Base-by-base conservation (phyloP, 2,888 invertebrate genomes). In the Melikaiella ostensackeni region DNA sequence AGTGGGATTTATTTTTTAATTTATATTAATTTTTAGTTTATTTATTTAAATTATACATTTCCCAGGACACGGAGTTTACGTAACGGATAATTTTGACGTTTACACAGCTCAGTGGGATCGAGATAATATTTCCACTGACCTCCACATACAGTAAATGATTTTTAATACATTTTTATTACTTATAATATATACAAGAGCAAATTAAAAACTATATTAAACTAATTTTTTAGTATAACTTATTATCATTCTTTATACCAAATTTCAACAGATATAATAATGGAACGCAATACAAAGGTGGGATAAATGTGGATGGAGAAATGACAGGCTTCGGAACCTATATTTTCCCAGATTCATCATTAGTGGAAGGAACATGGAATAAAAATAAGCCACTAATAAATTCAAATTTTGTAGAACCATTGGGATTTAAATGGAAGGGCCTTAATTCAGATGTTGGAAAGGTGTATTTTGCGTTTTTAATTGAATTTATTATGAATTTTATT, bases 401-500 rank as follows among this genome's bases (percentile, higher is more conserved):
- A 30, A 33, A 61, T 16, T 61, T 61, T 61, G 61, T 61, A 27
- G 61, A 61, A 61, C 27, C 61, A 8, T 61, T 27, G 8, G 61
- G 61, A n/a, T 61, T 19, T 27, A 61, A 61, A 30, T 61, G 61
- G 27, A 61, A 61, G 19, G 61, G 61, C 19, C 11, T 27, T 2
- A n/a, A 50, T 9, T 50, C n/a, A 50, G n/a, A 50, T 50, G 19
- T 50, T 2, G n/a, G 9, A 50, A 50, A 50, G 50, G 50, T 50
- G 2, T n/a, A n/a, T 50, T 42, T 16, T 42, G 5, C n/a, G 3
- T n/a, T 50, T 8, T 50, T 3, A n/a, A n/a, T 50, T n/a, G 3
- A n/a, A 50, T n/a, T 50, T 50, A 8, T n/a, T n/a, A n/a, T 8
- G 6, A 50, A 50, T n/a, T n/a, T n/a, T 50, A 50, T 50, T 50